Base-by-base conservation (phyloP, 2,888 invertebrate species). In the Pollenia amentaria region DNA sequence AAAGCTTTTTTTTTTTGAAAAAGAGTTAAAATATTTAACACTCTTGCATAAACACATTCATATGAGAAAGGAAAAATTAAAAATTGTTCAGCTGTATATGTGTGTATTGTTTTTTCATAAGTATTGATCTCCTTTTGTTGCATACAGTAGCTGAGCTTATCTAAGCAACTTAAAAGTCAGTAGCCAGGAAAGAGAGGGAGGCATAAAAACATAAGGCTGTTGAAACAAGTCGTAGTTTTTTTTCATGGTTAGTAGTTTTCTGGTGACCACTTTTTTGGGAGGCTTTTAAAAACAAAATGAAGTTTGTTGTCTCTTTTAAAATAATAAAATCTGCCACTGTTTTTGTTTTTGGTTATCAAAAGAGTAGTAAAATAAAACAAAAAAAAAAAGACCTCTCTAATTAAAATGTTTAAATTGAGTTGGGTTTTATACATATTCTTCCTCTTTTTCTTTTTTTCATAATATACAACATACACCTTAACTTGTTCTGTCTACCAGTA, bases 381-480 rank as follows among this genome's bases (percentile, higher is more conserved):
- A 77, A 53, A 57, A 38, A 90, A 90, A 90, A 89, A 91, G 89
- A 89, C 89, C 6, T 29, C 29, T 29, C 29, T 91, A 90, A 87
- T 87, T 87, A 87, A 87, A 77, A 87, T 89, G 89, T 89, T 89
- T 89, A 89, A 87, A 79, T 90, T 88, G 80, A 80, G 83, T 82
- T 89, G 84, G 80, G 87, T 86, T 57, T 73, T 69, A 80, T 88
- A 88, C 88, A 89, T 7, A 53, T 67, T 38, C 42, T 57, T 48
- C 55, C 46, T 55, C 72, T 69, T 57, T 57, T 29, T 42, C n/a
- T n/a, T n/a, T n/a, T n/a, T n/a, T n/a, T n/a, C n/a, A n/a, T n/a
- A n/a, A n/a, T n/a, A n/a, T n/a, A n/a, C n/a, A n/a, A n/a, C n/a
- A n/a, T n/a, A n/a, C n/a, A n/a, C n/a, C n/a, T n/a, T n/a, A n/a